These are phyloP conservation scores for Phymatocera aterrima DNA, from an alignment of 2,888 invertebrate genomes.

Conservation along the genomic window DNA sequence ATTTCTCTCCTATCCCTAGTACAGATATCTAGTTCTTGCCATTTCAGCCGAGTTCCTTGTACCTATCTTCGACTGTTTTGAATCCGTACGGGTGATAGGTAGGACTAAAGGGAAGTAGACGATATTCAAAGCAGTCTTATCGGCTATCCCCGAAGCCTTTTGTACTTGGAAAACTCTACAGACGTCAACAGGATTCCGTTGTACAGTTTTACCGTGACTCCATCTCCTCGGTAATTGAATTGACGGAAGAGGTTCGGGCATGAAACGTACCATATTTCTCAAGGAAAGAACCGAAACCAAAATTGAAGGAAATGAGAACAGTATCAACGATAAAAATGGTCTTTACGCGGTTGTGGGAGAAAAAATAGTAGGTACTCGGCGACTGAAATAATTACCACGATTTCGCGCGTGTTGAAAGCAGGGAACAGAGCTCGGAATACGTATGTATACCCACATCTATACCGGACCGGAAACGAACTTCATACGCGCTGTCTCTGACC, in stretches of 20 bases:
- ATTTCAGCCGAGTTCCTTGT: slow-evolving; percentile 21
- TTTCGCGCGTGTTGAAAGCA: background rate
- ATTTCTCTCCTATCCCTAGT: background rate
- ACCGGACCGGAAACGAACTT: background rate
- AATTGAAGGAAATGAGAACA: background rate
- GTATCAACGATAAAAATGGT: background rate
- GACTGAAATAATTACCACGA: slow-evolving; percentile 30
- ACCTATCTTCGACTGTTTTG: slow-evolving; percentile 15
- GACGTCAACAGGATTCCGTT: slow-evolving; percentile 27
- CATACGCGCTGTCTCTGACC: background rate
- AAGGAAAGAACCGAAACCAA: background rate
- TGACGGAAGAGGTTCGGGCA: background rate
- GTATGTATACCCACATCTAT: background rate
- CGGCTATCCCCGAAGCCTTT: slow-evolving; percentile 32
- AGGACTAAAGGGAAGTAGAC: background rate
- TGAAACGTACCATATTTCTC: no score
- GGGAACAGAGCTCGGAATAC: background rate
- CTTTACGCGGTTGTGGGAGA: background rate
- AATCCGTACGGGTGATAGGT: background rate
- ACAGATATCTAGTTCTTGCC: background rate
- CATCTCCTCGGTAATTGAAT: slow-evolving; percentile 8
- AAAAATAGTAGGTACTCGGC: background rate
- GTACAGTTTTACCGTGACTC: background rate
- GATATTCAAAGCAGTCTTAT: slow-evolving; percentile 38
- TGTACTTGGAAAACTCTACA: background rate